phyloP scores from a whole-genome alignment of 2,888 invertebrate genomes.

The Drosophila meridiana region DNA sequence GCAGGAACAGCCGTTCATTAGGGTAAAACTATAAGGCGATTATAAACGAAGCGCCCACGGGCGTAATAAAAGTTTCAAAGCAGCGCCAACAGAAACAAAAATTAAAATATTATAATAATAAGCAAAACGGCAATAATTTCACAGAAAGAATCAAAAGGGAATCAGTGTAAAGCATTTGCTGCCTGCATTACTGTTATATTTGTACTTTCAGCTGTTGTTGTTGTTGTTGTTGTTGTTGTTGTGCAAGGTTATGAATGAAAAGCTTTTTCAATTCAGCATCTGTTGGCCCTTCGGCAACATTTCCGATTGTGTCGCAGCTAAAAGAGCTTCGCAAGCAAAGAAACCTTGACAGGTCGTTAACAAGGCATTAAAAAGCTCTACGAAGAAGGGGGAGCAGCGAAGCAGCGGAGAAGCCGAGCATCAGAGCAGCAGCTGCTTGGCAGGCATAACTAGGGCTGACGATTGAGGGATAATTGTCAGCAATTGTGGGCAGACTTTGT shows the following conservation, averaged over 20 bases:
- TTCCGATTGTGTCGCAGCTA: conserved; percentile 36
- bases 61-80: not conserved
- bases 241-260: conserved; percentile 83
- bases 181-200: conserved; percentile 5
- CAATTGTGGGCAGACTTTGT: conserved; percentile 20
- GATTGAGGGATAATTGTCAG: conserved; percentile 36
- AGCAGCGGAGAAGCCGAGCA: not conserved
- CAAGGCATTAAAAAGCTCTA: conserved; percentile 43
- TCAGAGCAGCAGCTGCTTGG: conserved; percentile 5
- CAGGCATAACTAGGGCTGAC: conserved; percentile 2
- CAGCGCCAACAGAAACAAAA: conserved; percentile 2
- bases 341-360: conserved; percentile 48
- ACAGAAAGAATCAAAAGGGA: conserved; percentile 1
- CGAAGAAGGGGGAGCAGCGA: not conserved
- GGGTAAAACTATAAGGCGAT: conserved; percentile 63
- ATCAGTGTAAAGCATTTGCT: not conserved
- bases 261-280: conserved; percentile 73
- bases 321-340: conserved; percentile 32
- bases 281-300: conserved; percentile 46
- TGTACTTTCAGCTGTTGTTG: conserved; percentile 2
- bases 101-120: conserved; percentile 16
- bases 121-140: conserved; percentile 8
- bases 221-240: conserved; percentile 45
- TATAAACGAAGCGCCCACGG: conserved; percentile 39
- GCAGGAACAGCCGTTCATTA: conserved; percentile 19